Evolutionary conservation across 2,113 vertebrate species (phyloP).

Genomic region (Lethenteron reissneri): DNA sequence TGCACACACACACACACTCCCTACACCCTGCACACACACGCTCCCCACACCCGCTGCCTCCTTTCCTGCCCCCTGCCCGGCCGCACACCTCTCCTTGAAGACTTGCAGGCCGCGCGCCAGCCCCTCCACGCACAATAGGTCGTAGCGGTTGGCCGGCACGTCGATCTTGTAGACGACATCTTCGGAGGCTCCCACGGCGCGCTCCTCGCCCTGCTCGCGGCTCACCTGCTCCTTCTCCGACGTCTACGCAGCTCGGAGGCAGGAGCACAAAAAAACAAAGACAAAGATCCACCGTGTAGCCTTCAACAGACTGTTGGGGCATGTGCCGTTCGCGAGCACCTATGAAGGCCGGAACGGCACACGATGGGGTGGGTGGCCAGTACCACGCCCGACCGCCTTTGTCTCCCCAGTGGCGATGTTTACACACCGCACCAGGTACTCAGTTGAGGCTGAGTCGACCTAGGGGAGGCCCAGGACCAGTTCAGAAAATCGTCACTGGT

Average conservation of each 20-base stretch:
- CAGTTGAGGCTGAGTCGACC: too few species aligned
- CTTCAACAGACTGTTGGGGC: not conserved
- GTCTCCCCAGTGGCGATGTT: too few species aligned
- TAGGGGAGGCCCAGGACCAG: too few species aligned
- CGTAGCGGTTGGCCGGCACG: constrained; percentile 85
- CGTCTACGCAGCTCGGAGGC: constrained; percentile 33
- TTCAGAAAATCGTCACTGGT: too few species aligned
- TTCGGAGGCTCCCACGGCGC: constrained; percentile 67
- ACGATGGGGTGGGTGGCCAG: not conserved
- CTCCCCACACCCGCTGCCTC: too few species aligned
- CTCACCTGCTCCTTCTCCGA: constrained; percentile 80
- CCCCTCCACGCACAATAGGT: constrained; percentile 81
- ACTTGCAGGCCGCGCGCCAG: constrained; percentile 72
- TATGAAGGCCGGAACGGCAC: not conserved
- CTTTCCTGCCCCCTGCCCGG: too few species aligned
- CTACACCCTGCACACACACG: too few species aligned
- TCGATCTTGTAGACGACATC: constrained; percentile 76
- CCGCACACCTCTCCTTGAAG: constrained; percentile 61
- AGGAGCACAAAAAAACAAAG: constrained; percentile 2
- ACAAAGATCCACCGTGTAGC: accelerated
- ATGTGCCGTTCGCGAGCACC: not conserved
- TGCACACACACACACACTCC: too few species aligned
- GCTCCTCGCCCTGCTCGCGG: constrained; percentile 57
- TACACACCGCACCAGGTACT: too few species aligned
- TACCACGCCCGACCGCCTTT: too few species aligned